Evolutionary conservation across 2,888 invertebrate genomes (phyloP).

Genomic region (Dryococelus australis): DNA sequence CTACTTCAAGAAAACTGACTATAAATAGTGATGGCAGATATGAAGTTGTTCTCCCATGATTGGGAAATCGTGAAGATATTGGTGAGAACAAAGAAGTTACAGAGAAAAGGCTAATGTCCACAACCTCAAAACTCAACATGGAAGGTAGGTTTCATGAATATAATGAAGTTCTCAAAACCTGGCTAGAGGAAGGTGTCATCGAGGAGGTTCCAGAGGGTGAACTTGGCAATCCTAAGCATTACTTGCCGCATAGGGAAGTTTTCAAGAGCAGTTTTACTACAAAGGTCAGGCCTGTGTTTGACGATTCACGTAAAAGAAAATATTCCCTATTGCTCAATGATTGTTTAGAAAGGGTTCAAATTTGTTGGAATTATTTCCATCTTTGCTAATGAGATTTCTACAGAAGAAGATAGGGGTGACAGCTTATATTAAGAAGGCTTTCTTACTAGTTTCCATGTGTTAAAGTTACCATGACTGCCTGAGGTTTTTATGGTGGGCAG

Average conservation of each 20-base stretch:
- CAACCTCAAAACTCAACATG: not conserved
- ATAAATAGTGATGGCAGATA: too few relatives aligned
- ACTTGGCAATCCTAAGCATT: conserved; percentile 34
- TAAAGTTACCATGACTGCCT: not conserved
- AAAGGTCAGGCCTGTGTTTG: conserved; percentile 38
- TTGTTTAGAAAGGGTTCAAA: conserved; percentile 47
- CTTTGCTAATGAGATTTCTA: not conserved
- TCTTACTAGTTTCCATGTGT: not conserved
- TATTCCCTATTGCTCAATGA: conserved; percentile 44
- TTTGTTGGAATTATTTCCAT: conserved; percentile 29
- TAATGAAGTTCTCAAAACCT: not conserved
- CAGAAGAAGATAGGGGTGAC: not conserved
- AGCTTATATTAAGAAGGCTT: not conserved
- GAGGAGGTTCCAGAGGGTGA: too few relatives aligned
- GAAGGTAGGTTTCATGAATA: not conserved
- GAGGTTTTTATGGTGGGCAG: not conserved
- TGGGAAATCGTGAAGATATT: too few relatives aligned
- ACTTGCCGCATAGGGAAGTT: conserved; percentile 48
- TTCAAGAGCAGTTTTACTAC: conserved; percentile 45
- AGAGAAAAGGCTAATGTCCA: not conserved
- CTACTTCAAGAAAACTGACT: too few relatives aligned
- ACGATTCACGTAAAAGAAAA: conserved; percentile 43
- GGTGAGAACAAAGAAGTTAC: too few relatives aligned
- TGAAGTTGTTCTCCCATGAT: too few relatives aligned
- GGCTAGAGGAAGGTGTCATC: conserved; percentile 17